A percentile compares a stretch with the other conserved stretches of the same genome.
These are phyloP conservation scores for Siniperca obscura DNA, from an alignment of 2,797 vertebrate species.

Conservation along the genomic window DNA sequence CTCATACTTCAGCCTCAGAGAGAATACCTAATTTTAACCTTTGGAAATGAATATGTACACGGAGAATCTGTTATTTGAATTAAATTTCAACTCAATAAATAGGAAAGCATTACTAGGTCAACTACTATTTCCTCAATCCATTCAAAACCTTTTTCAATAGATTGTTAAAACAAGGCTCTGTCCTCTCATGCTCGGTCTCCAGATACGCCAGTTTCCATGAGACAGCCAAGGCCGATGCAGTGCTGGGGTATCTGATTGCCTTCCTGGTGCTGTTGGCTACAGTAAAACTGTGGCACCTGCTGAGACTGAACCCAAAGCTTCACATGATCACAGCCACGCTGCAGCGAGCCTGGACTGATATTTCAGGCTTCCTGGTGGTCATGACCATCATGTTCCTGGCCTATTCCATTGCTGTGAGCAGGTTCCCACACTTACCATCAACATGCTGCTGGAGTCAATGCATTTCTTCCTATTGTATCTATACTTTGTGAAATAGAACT, in stretches of 20 bases:
- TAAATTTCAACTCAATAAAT: neutral
- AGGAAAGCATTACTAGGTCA: neutral
- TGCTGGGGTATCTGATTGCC: slow-evolving; percentile 93
- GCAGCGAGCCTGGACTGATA: slow-evolving; percentile 92
- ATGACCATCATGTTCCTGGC: slow-evolving; percentile 94
- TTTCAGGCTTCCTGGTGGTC: slow-evolving; percentile 93
- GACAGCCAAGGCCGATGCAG: slow-evolving; percentile 90
- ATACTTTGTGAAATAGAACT: slow-evolving; percentile 13
- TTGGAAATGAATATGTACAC: neutral
- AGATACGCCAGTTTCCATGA: slow-evolving; percentile 93
- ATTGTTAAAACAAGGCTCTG: slow-evolving; percentile 21
- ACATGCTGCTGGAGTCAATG: slow-evolving; percentile 1
- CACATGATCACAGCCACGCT: slow-evolving; percentile 95
- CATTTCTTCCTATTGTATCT: neutral
- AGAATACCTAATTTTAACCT: neutral
- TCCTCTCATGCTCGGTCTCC: slow-evolving; percentile 37
- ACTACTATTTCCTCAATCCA: neutral
- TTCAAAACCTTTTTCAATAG: neutral
- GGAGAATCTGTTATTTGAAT: slow-evolving; percentile 11
- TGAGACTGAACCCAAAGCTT: slow-evolving; percentile 95
- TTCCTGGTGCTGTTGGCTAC: slow-evolving; percentile 95
- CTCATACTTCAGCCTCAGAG: neutral
- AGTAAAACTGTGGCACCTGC: slow-evolving; percentile 95
- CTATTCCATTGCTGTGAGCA: slow-evolving; percentile 92
- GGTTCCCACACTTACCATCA: slow-evolving; percentile 68